Evolutionary conservation across 2,113 vertebrate genomes (phyloP).

Genomic region (Centropristis striata): DNA sequence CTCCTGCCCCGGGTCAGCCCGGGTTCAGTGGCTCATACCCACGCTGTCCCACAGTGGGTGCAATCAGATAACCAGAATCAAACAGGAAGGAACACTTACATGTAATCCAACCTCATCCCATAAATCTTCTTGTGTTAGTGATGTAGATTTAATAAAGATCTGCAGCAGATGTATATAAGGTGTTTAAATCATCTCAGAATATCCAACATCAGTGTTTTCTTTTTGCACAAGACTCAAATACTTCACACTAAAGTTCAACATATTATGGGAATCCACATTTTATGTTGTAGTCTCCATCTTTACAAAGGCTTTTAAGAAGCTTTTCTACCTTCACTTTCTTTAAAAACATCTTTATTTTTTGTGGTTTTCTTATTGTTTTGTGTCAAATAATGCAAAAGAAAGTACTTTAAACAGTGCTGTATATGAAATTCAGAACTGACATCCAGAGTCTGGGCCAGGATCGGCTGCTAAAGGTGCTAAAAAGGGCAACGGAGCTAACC

Average conservation of each 20-base stretch:
- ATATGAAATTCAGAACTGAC: no score
- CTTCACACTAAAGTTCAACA: no score
- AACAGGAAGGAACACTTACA: constrained; percentile 6
- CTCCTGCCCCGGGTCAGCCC: constrained; percentile 46
- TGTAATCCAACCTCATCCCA: constrained; percentile 8
- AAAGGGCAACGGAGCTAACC: no score
- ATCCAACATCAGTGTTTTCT: background rate
- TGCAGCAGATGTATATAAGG: background rate
- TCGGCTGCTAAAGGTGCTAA: no score
- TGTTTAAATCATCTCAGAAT: background rate
- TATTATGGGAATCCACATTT: background rate
- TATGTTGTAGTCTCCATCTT: background rate
- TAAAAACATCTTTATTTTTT: no score
- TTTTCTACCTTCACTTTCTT: no score
- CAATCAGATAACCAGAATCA: constrained; percentile 15
- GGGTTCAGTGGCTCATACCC: constrained; percentile 54
- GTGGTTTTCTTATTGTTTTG: no score
- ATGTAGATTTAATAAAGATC: constrained; percentile 7
- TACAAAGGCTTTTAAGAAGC: no score
- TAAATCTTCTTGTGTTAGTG: background rate
- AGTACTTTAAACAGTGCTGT: no score
- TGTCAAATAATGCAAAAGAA: no score
- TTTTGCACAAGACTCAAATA: background rate
- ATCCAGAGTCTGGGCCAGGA: no score
- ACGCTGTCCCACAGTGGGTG: constrained; percentile 6